Conservation (phyloP, 2,113 vertebrate species). For the Dinomys branickii region DNA sequence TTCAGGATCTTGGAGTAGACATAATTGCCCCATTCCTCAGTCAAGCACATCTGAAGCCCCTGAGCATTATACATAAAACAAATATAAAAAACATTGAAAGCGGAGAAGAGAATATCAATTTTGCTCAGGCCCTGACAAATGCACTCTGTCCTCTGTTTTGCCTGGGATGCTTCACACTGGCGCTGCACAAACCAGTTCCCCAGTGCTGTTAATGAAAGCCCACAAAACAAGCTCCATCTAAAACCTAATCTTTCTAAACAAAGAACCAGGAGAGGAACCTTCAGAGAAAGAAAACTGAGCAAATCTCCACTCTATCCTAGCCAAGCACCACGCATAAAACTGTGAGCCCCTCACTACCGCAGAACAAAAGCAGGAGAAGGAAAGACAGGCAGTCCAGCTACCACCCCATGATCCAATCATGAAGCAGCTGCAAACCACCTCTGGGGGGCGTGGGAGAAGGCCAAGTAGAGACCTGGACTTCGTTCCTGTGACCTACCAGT, state of each 20-base stretch:
- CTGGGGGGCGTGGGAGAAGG: neutral
- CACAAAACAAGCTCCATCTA: neutral
- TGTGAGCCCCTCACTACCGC: fast-evolving
- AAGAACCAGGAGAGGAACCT: neutral
- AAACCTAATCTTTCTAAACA: neutral
- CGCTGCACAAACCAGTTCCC: neutral
- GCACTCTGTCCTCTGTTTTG: neutral
- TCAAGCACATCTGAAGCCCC: neutral
- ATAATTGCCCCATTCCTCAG: neutral
- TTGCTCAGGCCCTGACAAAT: neutral
- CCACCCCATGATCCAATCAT: neutral
- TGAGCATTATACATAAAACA: neutral
- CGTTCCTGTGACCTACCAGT: neutral
- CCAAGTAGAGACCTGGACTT: neutral
- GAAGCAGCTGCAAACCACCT: fast-evolving
- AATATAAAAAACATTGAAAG: neutral
- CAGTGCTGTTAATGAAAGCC: too few relatives aligned
- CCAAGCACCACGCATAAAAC: neutral
- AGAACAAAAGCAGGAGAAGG: too few relatives aligned
- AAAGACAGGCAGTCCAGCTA: fast-evolving
- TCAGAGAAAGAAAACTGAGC: neutral
- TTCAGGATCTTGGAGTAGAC: neutral
- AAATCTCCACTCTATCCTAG: neutral
- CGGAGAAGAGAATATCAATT: neutral
- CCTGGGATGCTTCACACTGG: fast-evolving